Conservation (phyloP, 2,797 vertebrate species). For the Columba guinea region DNA sequence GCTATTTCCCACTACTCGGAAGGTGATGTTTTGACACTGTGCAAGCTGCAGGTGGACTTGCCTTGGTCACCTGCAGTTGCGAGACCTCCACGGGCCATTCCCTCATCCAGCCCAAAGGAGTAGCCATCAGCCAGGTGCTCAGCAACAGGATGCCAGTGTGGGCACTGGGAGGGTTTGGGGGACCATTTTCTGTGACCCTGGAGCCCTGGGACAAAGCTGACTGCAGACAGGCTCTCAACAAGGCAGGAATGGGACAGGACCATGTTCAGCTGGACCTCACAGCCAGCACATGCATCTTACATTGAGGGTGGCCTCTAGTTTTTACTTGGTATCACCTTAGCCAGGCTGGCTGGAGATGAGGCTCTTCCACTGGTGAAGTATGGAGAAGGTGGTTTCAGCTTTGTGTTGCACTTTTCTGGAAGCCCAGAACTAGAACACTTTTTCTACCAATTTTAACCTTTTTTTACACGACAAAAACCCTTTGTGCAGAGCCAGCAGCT, state of each 20-base stretch:
- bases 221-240: neutral
- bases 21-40: neutral
- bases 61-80: neutral
- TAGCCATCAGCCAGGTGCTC: too few relatives aligned
- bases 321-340: neutral
- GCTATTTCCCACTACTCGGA: accelerated
- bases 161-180: accelerated
- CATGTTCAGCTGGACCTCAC: neutral
- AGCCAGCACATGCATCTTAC: neutral
- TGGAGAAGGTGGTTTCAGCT: neutral
- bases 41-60: accelerated
- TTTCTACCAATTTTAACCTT: neutral
- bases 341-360: neutral
- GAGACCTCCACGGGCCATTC: neutral
- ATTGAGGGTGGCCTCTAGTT: neutral
- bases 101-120: accelerated
- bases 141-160: neutral
- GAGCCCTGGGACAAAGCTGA: neutral
- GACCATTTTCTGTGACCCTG: neutral
- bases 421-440: neutral
- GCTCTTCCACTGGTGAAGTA: neutral
- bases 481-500: neutral
- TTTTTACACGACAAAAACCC: neutral
- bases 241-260: neutral
- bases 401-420: neutral